Base-by-base conservation (phyloP, 1,140 invertebrate genomes). In the Brachystomella parvula region DNA sequence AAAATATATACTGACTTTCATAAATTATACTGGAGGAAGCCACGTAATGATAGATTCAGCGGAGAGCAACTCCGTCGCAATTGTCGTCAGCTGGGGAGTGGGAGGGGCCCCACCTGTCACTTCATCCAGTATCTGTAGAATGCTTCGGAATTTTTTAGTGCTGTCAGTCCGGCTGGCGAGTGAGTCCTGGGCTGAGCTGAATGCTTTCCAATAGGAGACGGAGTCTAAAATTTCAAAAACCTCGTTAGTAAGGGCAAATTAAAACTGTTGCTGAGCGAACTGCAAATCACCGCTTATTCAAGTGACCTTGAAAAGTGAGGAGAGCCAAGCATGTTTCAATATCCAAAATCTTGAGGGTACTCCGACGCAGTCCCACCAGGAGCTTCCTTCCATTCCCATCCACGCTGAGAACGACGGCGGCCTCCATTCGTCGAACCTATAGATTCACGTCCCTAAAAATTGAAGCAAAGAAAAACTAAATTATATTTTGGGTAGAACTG, bases 351-450 rank as follows among this genome's bases (percentile, higher is more conserved):
- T 83, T 76, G 12, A 86, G 69, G 35, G 78, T 78, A 69, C 81
- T 84, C 68, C 86, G 83, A 63, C 84, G 75, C 9, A 82, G 79
- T 69, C 85, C 84, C 1, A 86, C 78, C 2, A 86, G 74, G 1
- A 87, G 71, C 63, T 82, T 74, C 24, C 82, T 79, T 1, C 83
- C 82, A 47, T 78, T 79, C 1, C 83, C 83, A 76, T 85, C 82
- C 29, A 83, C 64, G 19, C 75, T 19, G n/a, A 84, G 75, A 1
- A 75, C 78, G 64, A 82, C 83, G 19, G 83, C 79, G 6, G 78
- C 77, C 77, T 62, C 78, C 76, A n/a, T 81, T n/a, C n/a, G n/a
- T 71, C 69, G 81, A 80, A 33, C 66, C 71, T 19, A 82, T 73
- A n/a, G n/a, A 33, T 76, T 78, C n/a, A 82, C 76, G 53, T 77